These are phyloP conservation scores for Copsychus sechellarum DNA, from an alignment of 2,113 vertebrate species.

Conservation along the genomic window DNA sequence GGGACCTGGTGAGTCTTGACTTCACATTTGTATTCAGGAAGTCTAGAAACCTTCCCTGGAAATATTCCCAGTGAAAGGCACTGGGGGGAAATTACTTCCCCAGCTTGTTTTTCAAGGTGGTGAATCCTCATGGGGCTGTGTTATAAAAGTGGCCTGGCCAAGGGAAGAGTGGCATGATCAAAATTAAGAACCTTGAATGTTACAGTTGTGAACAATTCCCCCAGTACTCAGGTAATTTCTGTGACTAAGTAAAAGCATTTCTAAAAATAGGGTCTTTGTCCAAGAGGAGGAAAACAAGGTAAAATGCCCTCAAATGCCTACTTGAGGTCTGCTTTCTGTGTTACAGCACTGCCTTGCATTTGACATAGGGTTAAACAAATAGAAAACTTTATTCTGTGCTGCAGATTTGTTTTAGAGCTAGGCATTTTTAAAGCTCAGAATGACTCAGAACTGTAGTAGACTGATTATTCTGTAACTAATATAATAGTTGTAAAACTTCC, in stretches of 20 bases:
- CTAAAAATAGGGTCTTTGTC: not conserved
- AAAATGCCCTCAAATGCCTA: not conserved
- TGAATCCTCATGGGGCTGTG: not conserved
- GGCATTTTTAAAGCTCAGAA: not conserved
- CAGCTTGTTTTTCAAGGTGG: not conserved
- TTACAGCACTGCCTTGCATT: not conserved
- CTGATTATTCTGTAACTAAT: not conserved
- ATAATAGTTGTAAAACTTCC: not conserved
- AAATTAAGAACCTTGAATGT: not conserved
- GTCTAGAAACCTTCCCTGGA: not conserved
- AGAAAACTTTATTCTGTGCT: not conserved
- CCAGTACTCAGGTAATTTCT: not conserved
- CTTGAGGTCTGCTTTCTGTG: not conserved
- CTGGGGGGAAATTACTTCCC: not conserved
- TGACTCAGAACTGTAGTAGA: not conserved
- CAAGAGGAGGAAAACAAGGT: not conserved
- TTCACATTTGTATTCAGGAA: not conserved
- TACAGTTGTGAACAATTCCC: accelerated
- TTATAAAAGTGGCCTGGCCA: not conserved
- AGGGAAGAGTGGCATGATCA: not conserved
- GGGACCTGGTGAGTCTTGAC: not conserved
- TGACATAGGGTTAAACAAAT: not conserved
- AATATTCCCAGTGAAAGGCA: not conserved
- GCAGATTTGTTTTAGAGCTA: not conserved
- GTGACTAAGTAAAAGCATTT: not conserved